Evolutionary conservation across 2,113 vertebrate genomes (phyloP).

Genomic region (Erythrocercus mccallii): DNA sequence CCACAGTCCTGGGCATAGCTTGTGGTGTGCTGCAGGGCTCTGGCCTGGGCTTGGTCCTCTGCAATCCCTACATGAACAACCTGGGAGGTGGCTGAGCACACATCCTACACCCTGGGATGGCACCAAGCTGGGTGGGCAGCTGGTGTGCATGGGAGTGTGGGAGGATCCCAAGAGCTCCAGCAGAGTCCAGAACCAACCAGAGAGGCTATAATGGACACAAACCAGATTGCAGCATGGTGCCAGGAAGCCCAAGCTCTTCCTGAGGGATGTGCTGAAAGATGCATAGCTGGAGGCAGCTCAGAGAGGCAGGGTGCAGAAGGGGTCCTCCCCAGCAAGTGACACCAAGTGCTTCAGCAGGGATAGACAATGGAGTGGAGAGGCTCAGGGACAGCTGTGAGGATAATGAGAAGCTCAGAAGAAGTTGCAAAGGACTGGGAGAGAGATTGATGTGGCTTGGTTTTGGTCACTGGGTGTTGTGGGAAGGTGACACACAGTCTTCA

Average conservation of each 20-base stretch:
- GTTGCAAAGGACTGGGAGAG: neutral
- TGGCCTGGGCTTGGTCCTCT: neutral
- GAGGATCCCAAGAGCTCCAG: neutral
- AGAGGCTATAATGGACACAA: neutral
- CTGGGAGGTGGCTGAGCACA: fast-evolving
- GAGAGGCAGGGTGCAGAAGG: neutral
- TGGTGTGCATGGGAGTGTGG: fast-evolving
- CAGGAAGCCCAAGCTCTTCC: neutral
- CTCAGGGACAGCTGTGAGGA: neutral
- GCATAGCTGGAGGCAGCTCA: neutral
- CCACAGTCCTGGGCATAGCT: neutral
- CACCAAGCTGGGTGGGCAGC: neutral
- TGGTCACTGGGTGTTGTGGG: neutral
- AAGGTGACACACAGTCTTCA: neutral
- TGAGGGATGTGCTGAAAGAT: neutral
- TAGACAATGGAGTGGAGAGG: neutral
- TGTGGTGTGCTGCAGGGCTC: neutral
- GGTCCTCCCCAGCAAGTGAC: neutral
- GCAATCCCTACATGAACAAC: neutral
- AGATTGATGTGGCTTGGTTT: fast-evolving
- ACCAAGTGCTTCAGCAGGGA: neutral
- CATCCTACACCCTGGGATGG: neutral
- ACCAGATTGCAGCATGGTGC: neutral
- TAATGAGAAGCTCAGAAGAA: neutral
- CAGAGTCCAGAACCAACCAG: neutral